phyloP scores from a whole-genome alignment of 2,113 vertebrate species.

The Cisticola juncidis region DNA sequence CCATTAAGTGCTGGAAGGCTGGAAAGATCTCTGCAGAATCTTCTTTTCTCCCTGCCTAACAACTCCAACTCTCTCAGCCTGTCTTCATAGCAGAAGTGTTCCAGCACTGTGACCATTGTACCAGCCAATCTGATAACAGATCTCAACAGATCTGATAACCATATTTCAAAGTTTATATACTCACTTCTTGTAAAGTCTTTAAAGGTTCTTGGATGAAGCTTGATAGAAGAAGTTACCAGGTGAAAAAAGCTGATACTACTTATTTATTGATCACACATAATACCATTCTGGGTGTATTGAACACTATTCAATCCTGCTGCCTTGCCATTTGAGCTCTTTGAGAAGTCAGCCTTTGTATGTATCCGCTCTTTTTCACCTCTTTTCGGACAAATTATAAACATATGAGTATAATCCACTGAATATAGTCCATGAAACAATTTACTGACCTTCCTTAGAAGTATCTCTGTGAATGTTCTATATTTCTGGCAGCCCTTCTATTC shows the following conservation, averaged over 20 bases:
- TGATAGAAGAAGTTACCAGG: background rate
- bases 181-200: background rate
- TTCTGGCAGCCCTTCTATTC: slow-evolving; percentile 22
- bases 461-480: background rate
- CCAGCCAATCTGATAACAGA: background rate
- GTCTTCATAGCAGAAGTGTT: background rate
- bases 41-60: background rate
- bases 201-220: background rate
- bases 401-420: background rate
- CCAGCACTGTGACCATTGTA: background rate
- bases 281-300: background rate
- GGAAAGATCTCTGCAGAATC: background rate
- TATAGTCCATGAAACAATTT: background rate
- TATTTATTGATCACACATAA: slow-evolving; percentile 14
- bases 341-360: background rate
- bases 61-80: background rate
- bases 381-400: slow-evolving; percentile 28
- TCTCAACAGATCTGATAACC: background rate
- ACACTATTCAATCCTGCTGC: background rate
- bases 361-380: background rate
- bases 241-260: background rate
- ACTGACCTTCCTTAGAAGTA: slow-evolving; percentile 20
- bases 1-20: background rate
- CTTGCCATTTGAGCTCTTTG: background rate
- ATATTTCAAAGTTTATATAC: background rate